Evolutionary conservation across 1,140 invertebrate genomes (phyloP).

Genomic region (Teleopsis dalmanni): DNA sequence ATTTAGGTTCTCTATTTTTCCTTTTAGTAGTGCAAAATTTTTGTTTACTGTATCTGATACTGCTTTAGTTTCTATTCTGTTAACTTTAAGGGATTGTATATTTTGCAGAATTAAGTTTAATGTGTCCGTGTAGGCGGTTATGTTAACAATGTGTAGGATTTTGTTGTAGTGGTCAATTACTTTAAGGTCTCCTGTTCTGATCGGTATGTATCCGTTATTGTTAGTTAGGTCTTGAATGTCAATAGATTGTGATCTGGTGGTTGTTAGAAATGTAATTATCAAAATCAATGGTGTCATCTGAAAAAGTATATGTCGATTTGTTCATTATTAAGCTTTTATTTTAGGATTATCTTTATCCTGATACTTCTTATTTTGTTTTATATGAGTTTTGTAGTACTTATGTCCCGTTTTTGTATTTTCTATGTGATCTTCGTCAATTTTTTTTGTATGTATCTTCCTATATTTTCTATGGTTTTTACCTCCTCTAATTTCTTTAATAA

Average conservation of each 20-base stretch:
- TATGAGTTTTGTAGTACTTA: background rate
- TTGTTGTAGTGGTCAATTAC: background rate
- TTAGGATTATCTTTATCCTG: background rate
- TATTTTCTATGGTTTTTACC: background rate
- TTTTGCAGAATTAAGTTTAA: background rate
- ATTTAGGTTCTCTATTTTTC: too few species aligned
- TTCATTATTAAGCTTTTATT: background rate
- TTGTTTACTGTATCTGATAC: background rate
- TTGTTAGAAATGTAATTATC: background rate
- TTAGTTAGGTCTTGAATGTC: background rate
- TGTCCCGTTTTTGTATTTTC: background rate
- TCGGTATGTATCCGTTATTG: conserved; percentile 3
- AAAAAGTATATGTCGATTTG: background rate
- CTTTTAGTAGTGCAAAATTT: background rate
- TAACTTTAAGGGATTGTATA: background rate
- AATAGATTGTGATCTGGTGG: background rate
- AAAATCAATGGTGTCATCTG: background rate
- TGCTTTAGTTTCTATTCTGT: background rate
- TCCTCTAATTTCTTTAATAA: background rate
- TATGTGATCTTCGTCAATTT: too few species aligned
- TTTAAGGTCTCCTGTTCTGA: background rate
- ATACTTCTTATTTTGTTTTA: conserved; percentile 1
- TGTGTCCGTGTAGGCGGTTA: background rate
- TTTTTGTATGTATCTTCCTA: too few species aligned
- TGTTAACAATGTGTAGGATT: conserved; percentile 3